phyloP scores from a whole-genome alignment of 1,140 invertebrate species.

The Bombus pyrosoma region DNA sequence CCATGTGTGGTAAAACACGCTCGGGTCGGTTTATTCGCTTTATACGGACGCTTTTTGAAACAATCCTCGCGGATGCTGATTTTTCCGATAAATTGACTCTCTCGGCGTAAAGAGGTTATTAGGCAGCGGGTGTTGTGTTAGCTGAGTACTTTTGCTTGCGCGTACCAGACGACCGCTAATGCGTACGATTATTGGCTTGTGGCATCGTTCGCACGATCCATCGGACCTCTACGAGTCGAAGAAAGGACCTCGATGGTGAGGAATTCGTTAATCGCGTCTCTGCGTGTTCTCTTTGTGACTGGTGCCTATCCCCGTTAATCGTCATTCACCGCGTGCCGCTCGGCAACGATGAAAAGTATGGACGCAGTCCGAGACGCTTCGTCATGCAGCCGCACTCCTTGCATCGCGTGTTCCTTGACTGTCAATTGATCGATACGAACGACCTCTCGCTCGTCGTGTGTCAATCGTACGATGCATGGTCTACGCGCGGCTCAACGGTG shows the following conservation, averaged over 20 bases:
- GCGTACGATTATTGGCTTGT: not conserved
- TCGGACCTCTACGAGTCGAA: not conserved
- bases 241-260: constrained; percentile 19
- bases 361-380: constrained; percentile 27
- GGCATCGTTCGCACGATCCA: not conserved
- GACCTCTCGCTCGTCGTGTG: constrained; percentile 19
- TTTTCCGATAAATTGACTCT: constrained; percentile 48
- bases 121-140: too few relatives aligned
- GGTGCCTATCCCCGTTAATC: constrained; percentile 31
- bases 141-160: not conserved
- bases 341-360: constrained; percentile 49
- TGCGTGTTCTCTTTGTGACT: constrained; percentile 1
- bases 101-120: not conserved
- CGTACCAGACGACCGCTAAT: too few relatives aligned
- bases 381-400: constrained; percentile 29
- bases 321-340: constrained; percentile 40
- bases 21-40: constrained; percentile 27
- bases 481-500: not conserved
- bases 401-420: constrained; percentile 29
- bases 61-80: constrained; percentile 49
- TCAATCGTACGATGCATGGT: constrained; percentile 39
- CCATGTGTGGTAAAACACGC: constrained; percentile 40
- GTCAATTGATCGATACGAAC: constrained; percentile 44
- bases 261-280: constrained; percentile 39
- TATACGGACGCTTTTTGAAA: constrained; percentile 30